Evolutionary conservation across 2,888 invertebrate species (phyloP).

Genomic region (Thereva nobilitata): DNA sequence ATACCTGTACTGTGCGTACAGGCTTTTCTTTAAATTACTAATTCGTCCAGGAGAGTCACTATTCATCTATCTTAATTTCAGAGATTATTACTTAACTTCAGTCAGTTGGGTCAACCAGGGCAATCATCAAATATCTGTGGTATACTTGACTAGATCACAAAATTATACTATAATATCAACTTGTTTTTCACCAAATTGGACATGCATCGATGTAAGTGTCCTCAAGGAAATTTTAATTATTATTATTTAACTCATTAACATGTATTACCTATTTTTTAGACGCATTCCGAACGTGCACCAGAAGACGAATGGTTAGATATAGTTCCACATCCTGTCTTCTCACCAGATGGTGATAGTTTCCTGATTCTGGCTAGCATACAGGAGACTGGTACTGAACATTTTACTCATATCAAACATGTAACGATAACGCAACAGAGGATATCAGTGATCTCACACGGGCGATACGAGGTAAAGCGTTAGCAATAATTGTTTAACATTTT

Average conservation of each 20-base stretch:
- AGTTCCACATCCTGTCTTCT: slow-evolving; percentile 81
- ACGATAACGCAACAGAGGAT: slow-evolving; percentile 80
- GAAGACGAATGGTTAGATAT: slow-evolving; percentile 86
- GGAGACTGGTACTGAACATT: slow-evolving; percentile 81
- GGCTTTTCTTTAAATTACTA: no score
- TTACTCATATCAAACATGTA: slow-evolving; percentile 86
- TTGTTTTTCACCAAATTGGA: slow-evolving; percentile 81
- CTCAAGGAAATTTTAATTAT: neutral
- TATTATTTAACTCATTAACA: slow-evolving; percentile 6
- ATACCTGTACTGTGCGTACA: no score
- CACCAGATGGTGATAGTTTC: slow-evolving; percentile 82
- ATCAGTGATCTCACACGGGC: slow-evolving; percentile 83
- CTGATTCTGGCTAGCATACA: slow-evolving; percentile 80
- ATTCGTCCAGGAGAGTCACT: neutral
- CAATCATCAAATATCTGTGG: slow-evolving; percentile 78
- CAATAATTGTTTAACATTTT: slow-evolving; percentile 18
- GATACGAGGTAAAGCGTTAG: slow-evolving; percentile 70
- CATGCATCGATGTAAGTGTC: slow-evolving; percentile 76
- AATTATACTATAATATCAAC: slow-evolving; percentile 87
- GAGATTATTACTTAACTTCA: slow-evolving; percentile 90
- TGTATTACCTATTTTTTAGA: slow-evolving; percentile 53
- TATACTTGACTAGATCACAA: slow-evolving; percentile 94
- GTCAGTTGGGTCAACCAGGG: slow-evolving; percentile 84
- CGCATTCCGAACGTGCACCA: slow-evolving; percentile 80
- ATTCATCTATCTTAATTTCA: slow-evolving; percentile 52